phyloP scores from a whole-genome alignment of 2,888 invertebrate species.

The Apocheima hispidaria region DNA sequence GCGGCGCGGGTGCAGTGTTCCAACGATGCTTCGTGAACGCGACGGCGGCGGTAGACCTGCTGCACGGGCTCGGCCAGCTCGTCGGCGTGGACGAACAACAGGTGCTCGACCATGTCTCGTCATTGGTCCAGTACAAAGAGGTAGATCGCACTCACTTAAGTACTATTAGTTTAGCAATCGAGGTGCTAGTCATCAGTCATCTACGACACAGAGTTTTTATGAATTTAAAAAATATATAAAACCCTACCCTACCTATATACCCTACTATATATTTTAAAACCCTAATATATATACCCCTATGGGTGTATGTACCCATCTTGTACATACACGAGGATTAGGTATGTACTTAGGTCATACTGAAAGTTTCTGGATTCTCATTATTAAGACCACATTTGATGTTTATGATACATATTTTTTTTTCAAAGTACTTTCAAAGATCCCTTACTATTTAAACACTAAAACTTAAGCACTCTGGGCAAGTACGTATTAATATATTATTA shows the following conservation, averaged over 20 bases:
- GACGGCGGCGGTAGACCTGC: slow-evolving; percentile 54
- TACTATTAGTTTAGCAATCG: slow-evolving; percentile 9
- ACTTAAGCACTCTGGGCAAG: no score
- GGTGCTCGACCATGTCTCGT: slow-evolving; percentile 60
- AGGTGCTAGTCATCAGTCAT: slow-evolving; percentile 18
- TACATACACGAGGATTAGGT: no score
- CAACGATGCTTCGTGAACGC: slow-evolving; percentile 73
- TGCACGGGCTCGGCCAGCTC: slow-evolving; percentile 44
- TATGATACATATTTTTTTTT: no score
- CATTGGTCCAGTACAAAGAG: slow-evolving; percentile 68
- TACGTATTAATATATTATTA: no score
- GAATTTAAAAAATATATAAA: not conserved
- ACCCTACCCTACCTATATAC: not conserved
- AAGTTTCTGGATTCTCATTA: no score
- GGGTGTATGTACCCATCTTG: no score
- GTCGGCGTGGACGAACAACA: slow-evolving; percentile 51
- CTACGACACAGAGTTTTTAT: not conserved
- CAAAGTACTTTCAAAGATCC: no score
- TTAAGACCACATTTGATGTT: no score
- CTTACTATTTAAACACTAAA: no score
- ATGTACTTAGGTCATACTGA: no score
- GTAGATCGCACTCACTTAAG: slow-evolving; percentile 56
- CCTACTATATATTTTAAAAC: no score
- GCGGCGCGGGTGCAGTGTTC: slow-evolving; percentile 66
- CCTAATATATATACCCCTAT: no score